Percentiles rank a stretch among this genome's conserved stretches.
These are phyloP conservation scores for Nasonia oneida DNA, from an alignment of 2,888 invertebrate species.

Conservation along the genomic window DNA sequence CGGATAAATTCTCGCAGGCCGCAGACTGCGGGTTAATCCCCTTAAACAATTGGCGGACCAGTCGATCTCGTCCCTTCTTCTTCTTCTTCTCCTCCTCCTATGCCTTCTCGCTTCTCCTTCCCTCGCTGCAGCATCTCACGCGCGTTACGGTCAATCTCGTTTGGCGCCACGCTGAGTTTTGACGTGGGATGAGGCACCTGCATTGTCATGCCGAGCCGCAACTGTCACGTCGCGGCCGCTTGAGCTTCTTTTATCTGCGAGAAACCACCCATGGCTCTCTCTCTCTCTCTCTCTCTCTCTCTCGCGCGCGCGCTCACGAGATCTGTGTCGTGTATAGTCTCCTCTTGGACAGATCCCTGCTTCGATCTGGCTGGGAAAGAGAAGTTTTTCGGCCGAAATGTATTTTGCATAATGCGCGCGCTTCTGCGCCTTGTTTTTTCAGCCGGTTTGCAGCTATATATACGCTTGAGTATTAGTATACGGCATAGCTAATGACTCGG, in stretches of 20 bases:
- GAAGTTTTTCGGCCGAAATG: conserved; percentile 57
- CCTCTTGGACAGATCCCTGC: not conserved
- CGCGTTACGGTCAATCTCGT: conserved; percentile 62
- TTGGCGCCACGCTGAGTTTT: conserved; percentile 78
- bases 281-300: no score
- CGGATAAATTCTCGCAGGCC: conserved; percentile 66
- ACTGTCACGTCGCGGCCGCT: conserved; percentile 67
- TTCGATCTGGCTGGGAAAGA: conserved; percentile 50
- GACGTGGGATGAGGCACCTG: conserved; percentile 79
- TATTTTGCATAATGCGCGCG: conserved; percentile 60
- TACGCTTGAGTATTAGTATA: not conserved
- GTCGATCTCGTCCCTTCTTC: conserved; percentile 69
- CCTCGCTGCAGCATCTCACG: conserved; percentile 50
- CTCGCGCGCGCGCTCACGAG: conserved; percentile 22
- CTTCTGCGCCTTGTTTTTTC: conserved; percentile 14
- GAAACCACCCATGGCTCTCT: conserved; percentile 67
- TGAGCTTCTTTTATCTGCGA: conserved; percentile 67
- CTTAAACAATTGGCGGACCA: conserved; percentile 75
- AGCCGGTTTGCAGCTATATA: not conserved
- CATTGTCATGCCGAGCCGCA: conserved; percentile 77
- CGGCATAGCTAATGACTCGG: conserved; percentile 21
- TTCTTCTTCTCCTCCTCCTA: not conserved
- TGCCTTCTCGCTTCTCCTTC: not conserved
- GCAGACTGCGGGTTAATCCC: conserved; percentile 67
- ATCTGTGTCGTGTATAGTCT: conserved; percentile 28